phyloP scores from a whole-genome alignment of 2,113 vertebrate genomes.

The Gulo gulo region DNA sequence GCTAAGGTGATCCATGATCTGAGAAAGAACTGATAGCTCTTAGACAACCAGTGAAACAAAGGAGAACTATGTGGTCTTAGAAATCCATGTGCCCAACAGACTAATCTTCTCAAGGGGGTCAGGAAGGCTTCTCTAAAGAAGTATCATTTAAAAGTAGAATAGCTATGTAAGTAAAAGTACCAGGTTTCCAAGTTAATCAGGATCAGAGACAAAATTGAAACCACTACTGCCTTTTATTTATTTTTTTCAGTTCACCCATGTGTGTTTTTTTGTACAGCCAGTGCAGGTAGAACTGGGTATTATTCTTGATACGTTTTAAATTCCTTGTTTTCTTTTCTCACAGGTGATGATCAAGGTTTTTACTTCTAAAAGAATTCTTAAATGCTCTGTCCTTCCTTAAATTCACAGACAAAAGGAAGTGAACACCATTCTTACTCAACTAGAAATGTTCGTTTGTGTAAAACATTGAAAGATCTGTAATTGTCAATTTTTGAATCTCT shows the following conservation, averaged over 20 bases:
- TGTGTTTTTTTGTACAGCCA: neutral
- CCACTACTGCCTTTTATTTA: neutral
- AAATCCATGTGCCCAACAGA: neutral
- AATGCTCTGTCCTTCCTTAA: neutral
- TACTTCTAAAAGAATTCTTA: neutral
- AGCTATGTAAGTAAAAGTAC: neutral
- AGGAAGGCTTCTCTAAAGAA: neutral
- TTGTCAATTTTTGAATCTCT: neutral
- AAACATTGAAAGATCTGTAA: neutral
- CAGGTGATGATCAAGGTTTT: neutral
- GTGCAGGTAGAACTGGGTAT: neutral
- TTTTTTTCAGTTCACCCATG: neutral
- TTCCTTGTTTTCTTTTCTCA: neutral
- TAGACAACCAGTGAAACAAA: neutral
- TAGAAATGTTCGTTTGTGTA: neutral
- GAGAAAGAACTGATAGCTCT: neutral
- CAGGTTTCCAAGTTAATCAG: neutral
- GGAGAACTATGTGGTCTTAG: neutral
- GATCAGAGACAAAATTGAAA: neutral
- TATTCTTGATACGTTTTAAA: neutral
- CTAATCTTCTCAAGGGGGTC: neutral
- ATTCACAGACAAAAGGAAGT: neutral
- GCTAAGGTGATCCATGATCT: neutral
- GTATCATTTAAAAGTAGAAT: neutral
- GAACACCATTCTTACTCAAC: neutral